phyloP scores from a whole-genome alignment of 2,113 vertebrate species.

The Phrynocephalus versicolor region DNA sequence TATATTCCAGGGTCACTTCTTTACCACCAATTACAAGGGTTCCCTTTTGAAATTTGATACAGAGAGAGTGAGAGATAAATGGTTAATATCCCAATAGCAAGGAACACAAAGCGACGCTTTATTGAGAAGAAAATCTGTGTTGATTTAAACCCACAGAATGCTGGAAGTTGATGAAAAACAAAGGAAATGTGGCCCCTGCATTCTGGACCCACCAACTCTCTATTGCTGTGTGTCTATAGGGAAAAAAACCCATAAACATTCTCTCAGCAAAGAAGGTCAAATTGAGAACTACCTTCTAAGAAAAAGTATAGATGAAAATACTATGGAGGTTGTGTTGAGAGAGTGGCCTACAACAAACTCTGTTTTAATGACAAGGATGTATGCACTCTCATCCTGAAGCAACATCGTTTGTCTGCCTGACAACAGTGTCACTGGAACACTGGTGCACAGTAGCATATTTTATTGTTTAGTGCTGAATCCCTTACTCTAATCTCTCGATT shows the following conservation, averaged over 20 bases:
- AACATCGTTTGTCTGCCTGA: background rate
- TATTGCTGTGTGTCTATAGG: slow-evolving; percentile 30
- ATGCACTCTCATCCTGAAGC: background rate
- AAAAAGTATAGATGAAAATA: background rate
- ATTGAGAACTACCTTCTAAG: background rate
- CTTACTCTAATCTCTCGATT: background rate
- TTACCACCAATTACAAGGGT: slow-evolving; percentile 89
- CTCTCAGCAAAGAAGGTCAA: slow-evolving; percentile 26
- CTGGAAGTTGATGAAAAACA: slow-evolving; percentile 37
- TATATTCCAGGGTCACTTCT: slow-evolving; percentile 88
- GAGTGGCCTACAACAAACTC: slow-evolving; percentile 8
- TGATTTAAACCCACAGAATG: slow-evolving; percentile 47
- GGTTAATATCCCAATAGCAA: slow-evolving; percentile 19
- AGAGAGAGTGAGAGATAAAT: slow-evolving; percentile 30
- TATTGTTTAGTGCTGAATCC: background rate
- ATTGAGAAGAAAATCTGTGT: slow-evolving; percentile 39
- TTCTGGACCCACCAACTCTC: slow-evolving; percentile 22
- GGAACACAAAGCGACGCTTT: background rate
- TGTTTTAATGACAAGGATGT: background rate
- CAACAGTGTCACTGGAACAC: background rate
- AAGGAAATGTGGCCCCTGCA: slow-evolving; percentile 43
- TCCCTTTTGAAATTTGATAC: slow-evolving; percentile 83
- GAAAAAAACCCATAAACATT: slow-evolving; percentile 13
- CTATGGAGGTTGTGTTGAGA: background rate
- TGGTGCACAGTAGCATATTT: background rate